A percentile compares a stretch with the other conserved stretches of the same genome.
Conservation (phyloP, 2,113 vertebrate species). For the Sminthopsis crassicaudata region DNA sequence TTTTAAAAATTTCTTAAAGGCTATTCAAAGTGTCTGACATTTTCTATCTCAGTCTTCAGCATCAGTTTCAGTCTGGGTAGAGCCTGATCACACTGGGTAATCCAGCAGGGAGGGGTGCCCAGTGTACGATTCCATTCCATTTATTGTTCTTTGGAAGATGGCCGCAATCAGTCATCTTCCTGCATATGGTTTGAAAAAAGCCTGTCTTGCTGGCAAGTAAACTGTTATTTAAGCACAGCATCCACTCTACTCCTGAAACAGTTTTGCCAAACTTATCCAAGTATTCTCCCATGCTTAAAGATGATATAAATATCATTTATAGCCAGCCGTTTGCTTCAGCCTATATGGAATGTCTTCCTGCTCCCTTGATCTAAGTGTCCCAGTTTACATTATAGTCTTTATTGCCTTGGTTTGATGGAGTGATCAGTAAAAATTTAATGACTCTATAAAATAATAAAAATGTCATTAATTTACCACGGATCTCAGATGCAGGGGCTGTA, state of each 20-base stretch:
- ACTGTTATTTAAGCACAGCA: constrained; percentile 91
- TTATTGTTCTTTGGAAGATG: constrained; percentile 86
- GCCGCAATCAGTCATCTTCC: constrained; percentile 84
- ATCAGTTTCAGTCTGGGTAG: constrained; percentile 86
- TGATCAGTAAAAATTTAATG: constrained; percentile 99
- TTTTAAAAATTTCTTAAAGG: constrained; percentile 58
- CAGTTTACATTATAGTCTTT: constrained; percentile 93
- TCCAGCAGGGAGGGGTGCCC: constrained; percentile 86
- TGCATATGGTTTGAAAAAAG: constrained; percentile 83
- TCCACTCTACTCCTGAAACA: constrained; percentile 88
- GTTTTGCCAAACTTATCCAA: constrained; percentile 91
- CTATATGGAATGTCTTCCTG: constrained; percentile 85
- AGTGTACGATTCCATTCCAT: constrained; percentile 83
- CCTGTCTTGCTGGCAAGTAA: constrained; percentile 84
- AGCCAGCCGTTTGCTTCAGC: constrained; percentile 87
- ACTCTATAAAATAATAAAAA: constrained; percentile 99
- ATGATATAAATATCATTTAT: constrained; percentile 91
- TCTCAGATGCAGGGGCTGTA: constrained; percentile 94
- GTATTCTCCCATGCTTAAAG: constrained; percentile 89
- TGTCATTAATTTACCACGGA: constrained; percentile 99
- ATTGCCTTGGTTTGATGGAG: constrained; percentile 95
- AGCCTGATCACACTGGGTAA: constrained; percentile 85
- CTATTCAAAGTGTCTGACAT: constrained; percentile 82
- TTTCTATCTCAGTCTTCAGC: constrained; percentile 85
- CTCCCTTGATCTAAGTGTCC: constrained; percentile 88